These are phyloP conservation scores for Ochropleura plecta DNA, from an alignment of 2,888 invertebrate genomes.

Conservation along the genomic window DNA sequence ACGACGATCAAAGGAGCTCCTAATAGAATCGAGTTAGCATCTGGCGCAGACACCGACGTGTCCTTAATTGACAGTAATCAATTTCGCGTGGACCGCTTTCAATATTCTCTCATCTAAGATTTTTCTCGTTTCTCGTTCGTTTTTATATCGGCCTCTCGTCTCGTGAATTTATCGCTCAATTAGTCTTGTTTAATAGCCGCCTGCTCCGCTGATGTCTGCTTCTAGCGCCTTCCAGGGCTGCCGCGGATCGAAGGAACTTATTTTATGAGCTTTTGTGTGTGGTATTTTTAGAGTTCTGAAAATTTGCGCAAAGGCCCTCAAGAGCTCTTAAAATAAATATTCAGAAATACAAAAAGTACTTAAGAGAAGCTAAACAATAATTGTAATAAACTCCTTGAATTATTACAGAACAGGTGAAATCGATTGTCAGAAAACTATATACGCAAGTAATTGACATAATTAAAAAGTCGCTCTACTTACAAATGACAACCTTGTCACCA, in stretches of 20 bases:
- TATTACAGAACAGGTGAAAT: constrained; percentile 36
- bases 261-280: constrained; percentile 23
- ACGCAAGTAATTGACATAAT: constrained; percentile 27
- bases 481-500: constrained; percentile 40
- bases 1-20: constrained; percentile 57
- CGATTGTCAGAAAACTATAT: constrained; percentile 22
- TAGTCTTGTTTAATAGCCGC: constrained; percentile 91
- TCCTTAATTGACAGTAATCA: constrained; percentile 90
- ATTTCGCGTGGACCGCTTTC: constrained; percentile 88
- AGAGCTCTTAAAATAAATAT: not conserved
- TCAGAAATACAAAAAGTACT: not conserved
- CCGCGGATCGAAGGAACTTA: constrained; percentile 52
- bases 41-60: constrained; percentile 84
- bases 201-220: constrained; percentile 90
- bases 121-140: constrained; percentile 85
- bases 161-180: constrained; percentile 91
- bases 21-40: constrained; percentile 77
- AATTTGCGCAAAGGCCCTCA: not conserved
- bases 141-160: constrained; percentile 88
- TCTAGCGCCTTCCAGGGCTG: constrained; percentile 87
- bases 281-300: constrained; percentile 23
- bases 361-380: not conserved
- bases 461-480: constrained; percentile 22
- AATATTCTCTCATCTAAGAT: constrained; percentile 88
- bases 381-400: constrained; percentile 19